These are phyloP conservation scores for Chelonus formosanus DNA, from an alignment of 2,888 invertebrate species.

Conservation along the genomic window DNA sequence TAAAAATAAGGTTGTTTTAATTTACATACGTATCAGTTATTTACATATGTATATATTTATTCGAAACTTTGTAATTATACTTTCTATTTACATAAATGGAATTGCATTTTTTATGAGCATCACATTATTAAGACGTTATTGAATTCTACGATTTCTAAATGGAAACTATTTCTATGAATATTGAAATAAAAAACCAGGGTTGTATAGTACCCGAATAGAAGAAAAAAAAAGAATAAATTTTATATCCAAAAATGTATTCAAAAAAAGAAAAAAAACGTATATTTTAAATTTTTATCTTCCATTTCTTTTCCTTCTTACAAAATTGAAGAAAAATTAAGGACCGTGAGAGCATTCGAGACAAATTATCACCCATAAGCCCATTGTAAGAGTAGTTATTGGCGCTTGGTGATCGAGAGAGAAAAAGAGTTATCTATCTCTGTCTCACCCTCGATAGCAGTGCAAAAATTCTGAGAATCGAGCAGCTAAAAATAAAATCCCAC, in stretches of 20 bases:
- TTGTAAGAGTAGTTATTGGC: conserved; percentile 46
- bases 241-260: conserved; percentile 19
- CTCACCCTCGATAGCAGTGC: conserved; percentile 45
- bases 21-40: too few relatives aligned
- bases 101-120: too few relatives aligned
- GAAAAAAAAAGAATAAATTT: neutral
- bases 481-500: conserved; percentile 64
- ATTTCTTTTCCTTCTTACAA: conserved; percentile 28
- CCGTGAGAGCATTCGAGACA: conserved; percentile 53
- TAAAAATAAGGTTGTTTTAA: too few relatives aligned
- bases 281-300: conserved; percentile 21
- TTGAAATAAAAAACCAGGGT: too few relatives aligned
- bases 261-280: conserved; percentile 32
- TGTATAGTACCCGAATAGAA: too few relatives aligned
- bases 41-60: too few relatives aligned
- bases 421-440: conserved; percentile 15
- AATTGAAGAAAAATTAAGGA: conserved; percentile 55
- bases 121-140: too few relatives aligned
- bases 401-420: conserved; percentile 25
- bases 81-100: too few relatives aligned
- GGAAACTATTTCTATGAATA: too few relatives aligned
- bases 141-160: too few relatives aligned
- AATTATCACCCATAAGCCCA: conserved; percentile 59
- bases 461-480: conserved; percentile 59
- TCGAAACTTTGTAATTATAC: too few relatives aligned